Conservation (phyloP, 1,140 invertebrate genomes). For the Bombus fervidus region DNA sequence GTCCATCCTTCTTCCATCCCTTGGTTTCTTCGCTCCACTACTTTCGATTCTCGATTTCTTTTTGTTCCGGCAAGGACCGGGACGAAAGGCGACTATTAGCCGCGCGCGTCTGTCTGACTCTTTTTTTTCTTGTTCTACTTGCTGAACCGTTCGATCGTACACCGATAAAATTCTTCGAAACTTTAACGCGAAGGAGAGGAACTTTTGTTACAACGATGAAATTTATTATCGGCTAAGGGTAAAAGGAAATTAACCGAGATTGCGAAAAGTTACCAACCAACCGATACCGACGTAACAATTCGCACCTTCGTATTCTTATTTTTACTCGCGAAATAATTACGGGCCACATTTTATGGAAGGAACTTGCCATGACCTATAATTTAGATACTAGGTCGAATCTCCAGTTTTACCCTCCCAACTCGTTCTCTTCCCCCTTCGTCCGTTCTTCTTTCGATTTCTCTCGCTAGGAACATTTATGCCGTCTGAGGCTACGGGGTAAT, state of each 20-base stretch:
- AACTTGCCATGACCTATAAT: not conserved
- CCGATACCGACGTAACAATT: not conserved
- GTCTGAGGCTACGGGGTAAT: slow-evolving; percentile 19
- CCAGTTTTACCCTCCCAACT: not conserved
- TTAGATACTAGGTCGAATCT: not conserved
- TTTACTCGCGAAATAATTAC: not conserved
- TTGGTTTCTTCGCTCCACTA: not conserved
- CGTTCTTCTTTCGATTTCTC: not conserved
- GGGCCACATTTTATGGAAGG: too few species aligned
- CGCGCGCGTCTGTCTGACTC: not conserved
- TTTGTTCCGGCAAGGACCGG: not conserved
- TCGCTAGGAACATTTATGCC: not conserved
- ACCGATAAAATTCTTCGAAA: not conserved
- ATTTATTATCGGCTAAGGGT: not conserved
- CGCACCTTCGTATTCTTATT: not conserved
- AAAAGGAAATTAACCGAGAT: not conserved
- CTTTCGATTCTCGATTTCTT: not conserved
- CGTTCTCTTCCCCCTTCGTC: not conserved
- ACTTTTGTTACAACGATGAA: not conserved
- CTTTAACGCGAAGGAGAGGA: too few species aligned
- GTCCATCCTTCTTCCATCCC: not conserved
- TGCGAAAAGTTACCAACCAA: not conserved
- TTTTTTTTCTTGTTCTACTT: slow-evolving; percentile 15
- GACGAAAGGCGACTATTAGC: slow-evolving; percentile 1
- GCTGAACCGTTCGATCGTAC: not conserved